Evolutionary conservation across 2,888 invertebrate genomes (phyloP).

Genomic region (Drosophila pseudotalamancana): DNA sequence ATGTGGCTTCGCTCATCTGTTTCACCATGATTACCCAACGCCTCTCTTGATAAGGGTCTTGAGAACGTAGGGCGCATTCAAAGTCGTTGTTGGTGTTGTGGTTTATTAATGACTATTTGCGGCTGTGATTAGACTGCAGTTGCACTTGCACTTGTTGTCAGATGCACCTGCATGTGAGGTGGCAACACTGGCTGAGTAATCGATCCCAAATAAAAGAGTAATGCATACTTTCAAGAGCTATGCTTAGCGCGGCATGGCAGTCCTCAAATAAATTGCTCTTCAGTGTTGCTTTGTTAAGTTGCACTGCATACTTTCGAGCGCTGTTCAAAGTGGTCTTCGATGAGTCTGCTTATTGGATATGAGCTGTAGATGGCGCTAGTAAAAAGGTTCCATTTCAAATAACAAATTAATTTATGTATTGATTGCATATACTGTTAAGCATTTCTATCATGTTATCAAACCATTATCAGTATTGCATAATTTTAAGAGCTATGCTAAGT

Average conservation of each 20-base stretch:
- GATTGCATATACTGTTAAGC: no score
- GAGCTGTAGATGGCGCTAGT: conserved; percentile 44
- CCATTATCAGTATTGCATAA: no score
- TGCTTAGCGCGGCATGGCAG: neutral
- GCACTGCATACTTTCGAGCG: conserved; percentile 21
- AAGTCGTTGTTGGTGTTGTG: neutral
- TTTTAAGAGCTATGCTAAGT: no score
- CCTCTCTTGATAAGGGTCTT: conserved; percentile 31
- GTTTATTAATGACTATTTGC: neutral
- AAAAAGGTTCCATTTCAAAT: neutral
- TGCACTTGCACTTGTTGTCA: conserved; percentile 7
- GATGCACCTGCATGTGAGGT: neutral
- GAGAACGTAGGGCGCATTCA: neutral
- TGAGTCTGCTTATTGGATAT: fast-evolving
- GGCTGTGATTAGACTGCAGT: conserved; percentile 10
- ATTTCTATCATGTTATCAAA: no score
- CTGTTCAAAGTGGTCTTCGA: neutral
- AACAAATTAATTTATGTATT: no score
- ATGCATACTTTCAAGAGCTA: conserved; percentile 25
- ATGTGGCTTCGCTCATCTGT: conserved; percentile 15
- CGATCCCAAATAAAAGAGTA: conserved; percentile 1
- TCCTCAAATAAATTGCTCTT: neutral
- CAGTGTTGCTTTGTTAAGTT: neutral
- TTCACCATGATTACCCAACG: conserved; percentile 47
- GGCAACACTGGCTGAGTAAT: conserved; percentile 22